Evolutionary conservation across 2,888 invertebrate species (phyloP).

Genomic region (Anarsia innoxiella): DNA sequence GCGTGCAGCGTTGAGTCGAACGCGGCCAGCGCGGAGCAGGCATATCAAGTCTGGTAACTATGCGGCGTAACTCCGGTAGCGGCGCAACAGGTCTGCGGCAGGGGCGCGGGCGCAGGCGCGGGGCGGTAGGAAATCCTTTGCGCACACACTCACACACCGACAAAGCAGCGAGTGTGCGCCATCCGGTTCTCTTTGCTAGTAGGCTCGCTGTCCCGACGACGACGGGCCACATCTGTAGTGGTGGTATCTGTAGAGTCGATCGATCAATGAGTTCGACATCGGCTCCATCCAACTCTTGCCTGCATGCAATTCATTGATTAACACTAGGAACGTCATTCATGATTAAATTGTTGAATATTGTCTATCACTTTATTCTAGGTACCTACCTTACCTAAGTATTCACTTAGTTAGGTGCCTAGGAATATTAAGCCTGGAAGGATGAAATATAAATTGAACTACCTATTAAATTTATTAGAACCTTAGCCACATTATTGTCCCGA

Average conservation of each 20-base stretch:
- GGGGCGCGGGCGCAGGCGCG: slow-evolving; percentile 51
- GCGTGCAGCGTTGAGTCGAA: slow-evolving; percentile 37
- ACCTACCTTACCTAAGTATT: too few relatives aligned
- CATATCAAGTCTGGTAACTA: slow-evolving; percentile 73
- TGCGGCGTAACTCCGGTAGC: slow-evolving; percentile 76
- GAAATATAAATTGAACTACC: too few relatives aligned
- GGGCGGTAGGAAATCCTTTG: slow-evolving; percentile 70
- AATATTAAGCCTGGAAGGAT: too few relatives aligned
- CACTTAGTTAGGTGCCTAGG: too few relatives aligned
- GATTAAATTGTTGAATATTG: too few relatives aligned
- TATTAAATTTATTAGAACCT: too few relatives aligned
- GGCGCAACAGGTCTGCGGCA: slow-evolving; percentile 72
- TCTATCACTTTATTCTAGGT: too few relatives aligned
- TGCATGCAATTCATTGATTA: slow-evolving; percentile 75
- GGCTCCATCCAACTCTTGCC: slow-evolving; percentile 59
- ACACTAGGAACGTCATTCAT: slow-evolving; percentile 74
- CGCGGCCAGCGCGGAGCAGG: slow-evolving; percentile 44
- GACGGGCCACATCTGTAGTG: slow-evolving; percentile 44
- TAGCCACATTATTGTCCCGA: too few relatives aligned
- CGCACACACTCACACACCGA: slow-evolving; percentile 53
- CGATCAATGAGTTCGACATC: slow-evolving; percentile 74
- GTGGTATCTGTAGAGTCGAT: slow-evolving; percentile 63
- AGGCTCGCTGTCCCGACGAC: slow-evolving; percentile 25
- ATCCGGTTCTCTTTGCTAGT: slow-evolving; percentile 59
- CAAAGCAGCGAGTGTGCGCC: slow-evolving; percentile 47